Conservation (phyloP, 2,797 vertebrate genomes). For the Heliangelus exortis region DNA sequence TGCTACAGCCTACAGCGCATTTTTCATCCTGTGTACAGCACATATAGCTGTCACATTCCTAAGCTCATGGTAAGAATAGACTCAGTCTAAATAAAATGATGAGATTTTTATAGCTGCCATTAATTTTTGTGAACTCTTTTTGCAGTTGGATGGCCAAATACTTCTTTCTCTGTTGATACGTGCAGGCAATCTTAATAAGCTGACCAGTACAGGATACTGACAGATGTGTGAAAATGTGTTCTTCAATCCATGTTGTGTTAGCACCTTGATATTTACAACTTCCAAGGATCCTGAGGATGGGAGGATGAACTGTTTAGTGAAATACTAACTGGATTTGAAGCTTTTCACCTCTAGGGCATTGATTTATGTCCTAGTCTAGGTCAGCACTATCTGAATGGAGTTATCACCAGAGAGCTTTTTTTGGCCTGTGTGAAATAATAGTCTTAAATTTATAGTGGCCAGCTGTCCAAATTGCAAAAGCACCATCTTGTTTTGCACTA, state of each 20-base stretch:
- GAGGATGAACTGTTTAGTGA: slow-evolving; percentile 24
- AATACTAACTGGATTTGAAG: slow-evolving; percentile 27
- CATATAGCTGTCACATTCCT: slow-evolving; percentile 25
- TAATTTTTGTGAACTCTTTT: slow-evolving; percentile 60
- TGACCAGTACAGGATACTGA: background rate
- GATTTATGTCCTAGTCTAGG: background rate
- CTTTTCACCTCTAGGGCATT: background rate
- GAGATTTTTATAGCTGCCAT: slow-evolving; percentile 54
- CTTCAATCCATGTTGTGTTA: background rate
- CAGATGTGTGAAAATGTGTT: background rate
- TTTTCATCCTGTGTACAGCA: slow-evolving; percentile 2
- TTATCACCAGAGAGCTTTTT: slow-evolving; percentile 2
- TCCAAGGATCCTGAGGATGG: background rate
- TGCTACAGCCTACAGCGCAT: background rate
- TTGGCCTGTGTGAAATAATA: slow-evolving; percentile 6
- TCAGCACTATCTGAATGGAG: background rate
- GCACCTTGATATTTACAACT: background rate
- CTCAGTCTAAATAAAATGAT: slow-evolving; percentile 38
- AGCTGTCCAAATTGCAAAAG: background rate
- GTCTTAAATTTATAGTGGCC: background rate
- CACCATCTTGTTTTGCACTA: background rate
- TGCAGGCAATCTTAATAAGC: slow-evolving; percentile 21
- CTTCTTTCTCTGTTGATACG: slow-evolving; percentile 9
- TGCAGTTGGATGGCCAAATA: slow-evolving; percentile 19
- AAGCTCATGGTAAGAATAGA: slow-evolving; percentile 15